Evolutionary conservation across 2,113 vertebrate species (phyloP).

Genomic region (Bufo bufo): DNA sequence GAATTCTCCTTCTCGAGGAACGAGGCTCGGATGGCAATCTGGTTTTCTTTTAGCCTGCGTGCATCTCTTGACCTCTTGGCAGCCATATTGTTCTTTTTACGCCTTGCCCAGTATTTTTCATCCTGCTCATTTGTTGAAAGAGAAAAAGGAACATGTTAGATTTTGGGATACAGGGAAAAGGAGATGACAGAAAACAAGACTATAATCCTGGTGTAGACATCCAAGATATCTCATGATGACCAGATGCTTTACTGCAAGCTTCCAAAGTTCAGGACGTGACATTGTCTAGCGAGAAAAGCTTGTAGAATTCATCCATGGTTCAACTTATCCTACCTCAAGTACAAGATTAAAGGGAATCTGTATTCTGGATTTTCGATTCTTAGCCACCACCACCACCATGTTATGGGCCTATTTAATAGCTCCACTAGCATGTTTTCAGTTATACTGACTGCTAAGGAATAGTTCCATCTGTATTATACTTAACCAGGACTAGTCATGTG

Average conservation of each 20-base stretch:
- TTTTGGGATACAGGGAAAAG: conserved; percentile 51
- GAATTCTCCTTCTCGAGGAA: conserved; percentile 98
- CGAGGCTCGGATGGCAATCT: conserved; percentile 94
- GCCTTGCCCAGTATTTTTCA: conserved; percentile 95
- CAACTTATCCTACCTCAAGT: neutral
- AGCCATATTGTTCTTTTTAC: conserved; percentile 98
- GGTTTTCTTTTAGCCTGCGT: conserved; percentile 96
- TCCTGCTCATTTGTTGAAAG: conserved; percentile 85
- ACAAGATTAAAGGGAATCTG: no score
- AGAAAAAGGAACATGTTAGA: conserved; percentile 69
- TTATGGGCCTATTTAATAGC: no score
- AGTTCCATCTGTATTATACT: no score
- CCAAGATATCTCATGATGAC: neutral
- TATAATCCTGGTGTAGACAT: no score
- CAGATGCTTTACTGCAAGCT: neutral
- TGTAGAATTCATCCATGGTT: neutral
- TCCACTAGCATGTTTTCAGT: no score
- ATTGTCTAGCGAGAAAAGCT: neutral
- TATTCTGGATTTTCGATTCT: no score
- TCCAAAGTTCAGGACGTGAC: neutral
- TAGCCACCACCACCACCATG: no score
- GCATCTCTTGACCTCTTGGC: conserved; percentile 95
- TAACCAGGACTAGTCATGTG: no score
- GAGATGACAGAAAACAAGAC: neutral
- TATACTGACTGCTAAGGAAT: no score